A percentile compares a stretch with the other conserved stretches of the same genome.
phyloP scores from a whole-genome alignment of 2,113 vertebrate species.

The Salvelinus fontinalis region DNA sequence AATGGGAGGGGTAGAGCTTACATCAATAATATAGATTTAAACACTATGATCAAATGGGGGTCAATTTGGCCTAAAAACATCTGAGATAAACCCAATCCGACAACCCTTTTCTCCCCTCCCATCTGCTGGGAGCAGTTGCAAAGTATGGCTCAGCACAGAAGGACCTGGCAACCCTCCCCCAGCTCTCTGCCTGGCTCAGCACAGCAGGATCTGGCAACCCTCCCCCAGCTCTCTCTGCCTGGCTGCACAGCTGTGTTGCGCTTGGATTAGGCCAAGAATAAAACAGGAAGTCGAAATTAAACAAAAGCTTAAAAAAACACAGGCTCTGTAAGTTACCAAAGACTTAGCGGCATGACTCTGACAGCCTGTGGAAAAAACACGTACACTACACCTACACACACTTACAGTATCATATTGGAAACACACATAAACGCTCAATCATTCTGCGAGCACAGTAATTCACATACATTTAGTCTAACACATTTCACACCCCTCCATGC shows the following conservation, averaged over 20 bases:
- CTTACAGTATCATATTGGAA: slow-evolving; percentile 21
- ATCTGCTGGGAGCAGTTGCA: slow-evolving; percentile 44
- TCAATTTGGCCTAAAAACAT: too few relatives aligned
- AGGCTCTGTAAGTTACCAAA: slow-evolving; percentile 56
- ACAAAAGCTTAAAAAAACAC: slow-evolving; percentile 71
- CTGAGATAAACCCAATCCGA: too few relatives aligned
- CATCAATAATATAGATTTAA: slow-evolving; percentile 56
- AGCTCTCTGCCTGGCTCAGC: slow-evolving; percentile 46
- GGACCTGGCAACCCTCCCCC: slow-evolving; percentile 69
- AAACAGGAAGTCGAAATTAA: slow-evolving; percentile 85
- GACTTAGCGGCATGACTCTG: slow-evolving; percentile 50
- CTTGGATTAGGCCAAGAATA: slow-evolving; percentile 83
- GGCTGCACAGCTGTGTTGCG: slow-evolving; percentile 79
- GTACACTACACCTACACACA: slow-evolving; percentile 40
- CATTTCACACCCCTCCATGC: slow-evolving; percentile 37
- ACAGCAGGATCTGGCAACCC: slow-evolving; percentile 1
- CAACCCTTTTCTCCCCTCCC: too few relatives aligned
- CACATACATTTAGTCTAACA: slow-evolving; percentile 14
- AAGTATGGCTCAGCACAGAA: slow-evolving; percentile 63
- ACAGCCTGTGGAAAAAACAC: slow-evolving; percentile 55
- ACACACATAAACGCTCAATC: slow-evolving; percentile 16
- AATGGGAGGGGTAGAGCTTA: neutral
- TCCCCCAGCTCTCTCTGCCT: slow-evolving; percentile 26
- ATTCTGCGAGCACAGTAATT: neutral
- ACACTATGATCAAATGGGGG: slow-evolving; percentile 48